Evolutionary conservation across 1,140 invertebrate species (phyloP).

Genomic region (Drosophila serrata): DNA sequence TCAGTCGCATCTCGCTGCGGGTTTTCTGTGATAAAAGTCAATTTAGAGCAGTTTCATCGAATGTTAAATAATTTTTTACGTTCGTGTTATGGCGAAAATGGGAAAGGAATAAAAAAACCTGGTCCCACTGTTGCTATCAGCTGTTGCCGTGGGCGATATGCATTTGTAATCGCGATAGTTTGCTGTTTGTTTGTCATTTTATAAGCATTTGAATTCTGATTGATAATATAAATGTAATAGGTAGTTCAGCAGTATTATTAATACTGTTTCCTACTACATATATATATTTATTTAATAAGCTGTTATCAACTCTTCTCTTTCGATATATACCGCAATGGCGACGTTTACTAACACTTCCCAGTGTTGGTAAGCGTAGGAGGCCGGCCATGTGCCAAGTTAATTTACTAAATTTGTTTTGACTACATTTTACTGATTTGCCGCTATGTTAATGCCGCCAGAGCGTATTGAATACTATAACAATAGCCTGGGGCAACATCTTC

Average conservation of each 20-base stretch:
- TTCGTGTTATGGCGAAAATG: background rate
- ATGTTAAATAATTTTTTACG: constrained; percentile 22
- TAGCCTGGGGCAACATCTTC: constrained; percentile 21
- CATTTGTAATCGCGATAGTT: background rate
- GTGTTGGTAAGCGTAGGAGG: background rate
- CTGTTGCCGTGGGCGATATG: background rate
- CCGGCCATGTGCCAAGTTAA: constrained; percentile 11
- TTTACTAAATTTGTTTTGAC: background rate
- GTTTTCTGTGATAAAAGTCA: constrained; percentile 37
- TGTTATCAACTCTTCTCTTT: background rate
- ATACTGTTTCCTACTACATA: too few species aligned
- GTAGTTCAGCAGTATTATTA: too few species aligned
- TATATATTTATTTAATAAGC: too few species aligned
- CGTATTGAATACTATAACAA: constrained; percentile 32
- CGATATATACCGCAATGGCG: background rate
- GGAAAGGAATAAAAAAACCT: background rate
- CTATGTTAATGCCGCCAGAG: constrained; percentile 39
- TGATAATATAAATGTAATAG: background rate
- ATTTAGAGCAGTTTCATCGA: constrained; percentile 8
- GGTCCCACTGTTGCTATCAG: background rate
- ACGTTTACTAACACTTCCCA: background rate
- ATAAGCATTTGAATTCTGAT: background rate
- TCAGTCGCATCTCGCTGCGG: constrained; percentile 49
- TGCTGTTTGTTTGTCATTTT: background rate
- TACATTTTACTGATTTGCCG: background rate